Conservation (phyloP, 2,113 vertebrate species). For the Sorex araneus region DNA sequence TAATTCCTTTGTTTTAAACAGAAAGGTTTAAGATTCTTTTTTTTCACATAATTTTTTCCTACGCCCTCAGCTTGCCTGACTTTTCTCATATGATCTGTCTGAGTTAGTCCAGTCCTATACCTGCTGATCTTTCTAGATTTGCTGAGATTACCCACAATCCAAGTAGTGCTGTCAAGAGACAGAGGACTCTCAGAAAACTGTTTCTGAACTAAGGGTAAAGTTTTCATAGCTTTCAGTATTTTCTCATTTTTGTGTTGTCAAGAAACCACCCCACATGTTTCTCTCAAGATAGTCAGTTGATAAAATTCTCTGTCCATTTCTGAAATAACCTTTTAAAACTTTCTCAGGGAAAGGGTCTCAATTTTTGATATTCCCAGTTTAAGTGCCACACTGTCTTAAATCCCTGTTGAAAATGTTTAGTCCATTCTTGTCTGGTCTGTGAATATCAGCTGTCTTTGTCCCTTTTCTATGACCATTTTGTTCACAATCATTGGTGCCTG, state of each 20-base stretch:
- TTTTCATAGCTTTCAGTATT: background rate
- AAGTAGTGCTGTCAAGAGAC: background rate
- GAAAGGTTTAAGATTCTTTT: background rate
- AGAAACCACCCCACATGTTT: background rate
- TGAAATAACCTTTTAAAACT: background rate
- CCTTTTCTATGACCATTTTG: constrained; percentile 20
- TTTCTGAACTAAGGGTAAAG: constrained; percentile 4
- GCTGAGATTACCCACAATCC: background rate
- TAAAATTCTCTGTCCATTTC: background rate
- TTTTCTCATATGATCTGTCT: background rate
- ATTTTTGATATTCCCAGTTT: background rate
- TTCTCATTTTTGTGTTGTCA: constrained; percentile 10
- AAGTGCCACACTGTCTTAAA: background rate
- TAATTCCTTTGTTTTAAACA: background rate
- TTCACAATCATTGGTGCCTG: background rate
- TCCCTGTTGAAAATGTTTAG: background rate
- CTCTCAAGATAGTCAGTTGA: background rate
- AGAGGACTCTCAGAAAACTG: background rate
- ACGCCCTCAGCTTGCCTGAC: background rate
- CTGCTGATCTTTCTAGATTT: background rate
- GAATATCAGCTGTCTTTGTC: background rate
- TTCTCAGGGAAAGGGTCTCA: background rate
- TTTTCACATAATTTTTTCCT: background rate
- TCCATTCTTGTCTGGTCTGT: constrained; percentile 1
- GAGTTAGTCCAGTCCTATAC: background rate